Evolutionary conservation across 2,888 invertebrate species (phyloP), one percentile per base, ranked within the genome.

Genomic region (Drosophila dives): DNA sequence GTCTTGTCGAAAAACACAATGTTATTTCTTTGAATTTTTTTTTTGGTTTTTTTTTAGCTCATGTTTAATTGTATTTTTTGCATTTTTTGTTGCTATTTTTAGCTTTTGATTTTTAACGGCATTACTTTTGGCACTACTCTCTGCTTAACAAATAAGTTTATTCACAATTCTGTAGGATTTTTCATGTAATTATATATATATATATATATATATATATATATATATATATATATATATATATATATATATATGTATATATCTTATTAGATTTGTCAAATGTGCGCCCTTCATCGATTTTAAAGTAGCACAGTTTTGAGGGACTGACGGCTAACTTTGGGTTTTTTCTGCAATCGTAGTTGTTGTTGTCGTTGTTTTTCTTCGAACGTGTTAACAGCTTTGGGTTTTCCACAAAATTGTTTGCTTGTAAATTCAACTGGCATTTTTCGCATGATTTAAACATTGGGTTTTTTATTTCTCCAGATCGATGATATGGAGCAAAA

Each of bases 271-370:
- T 40, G 26, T 6, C 12, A 7, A 29, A 29, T 56, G 29, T 45
- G 38, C 45, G 70, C 53, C 68, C 79, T 81, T 62, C 68, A 60
- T 62, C 26, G 62, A 66, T 75, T 78, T 68, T 15, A 61, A 72
- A 79, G 73, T 85, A 87, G 89, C 85, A 85, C 82, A 85, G 89
- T 85, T 85, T 85, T 87, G 65, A 62, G 85, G 72, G 89, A 89
- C 71, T 83, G 49, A 62, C 20, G 17, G 17, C 23, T 36, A 36
- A 20, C 3, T 59, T 64, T 64, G 64, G 20, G 20, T 7, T 68
- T 48, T 54, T 34, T 34, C 7, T 63, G 45, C 23, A 45, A 5
- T 8, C 45, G 23, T 23, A 15, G 45, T 45, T 45, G 20, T 45
- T 42, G n/a, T 40, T 40, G 40, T 29, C 29, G 1, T 15, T 8